Conservation (phyloP, 2,888 invertebrate species). For the Agrochola circellaris region DNA sequence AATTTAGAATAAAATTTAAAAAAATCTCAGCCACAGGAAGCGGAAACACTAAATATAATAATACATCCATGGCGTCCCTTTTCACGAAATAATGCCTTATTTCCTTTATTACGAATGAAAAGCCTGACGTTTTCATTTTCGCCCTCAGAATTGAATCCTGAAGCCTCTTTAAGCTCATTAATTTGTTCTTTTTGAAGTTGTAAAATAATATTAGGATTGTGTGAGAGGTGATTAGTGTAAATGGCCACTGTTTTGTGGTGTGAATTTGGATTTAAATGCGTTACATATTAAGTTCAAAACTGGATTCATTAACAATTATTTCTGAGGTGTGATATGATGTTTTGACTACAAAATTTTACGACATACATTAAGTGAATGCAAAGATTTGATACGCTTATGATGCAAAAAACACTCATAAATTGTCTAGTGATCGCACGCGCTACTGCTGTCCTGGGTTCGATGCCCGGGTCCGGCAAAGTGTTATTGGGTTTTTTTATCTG, state of each 20-base stretch:
- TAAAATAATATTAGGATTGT: conserved; percentile 51
- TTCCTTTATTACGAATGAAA: conserved; percentile 67
- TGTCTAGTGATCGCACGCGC: too few relatives aligned
- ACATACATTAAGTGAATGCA: not conserved
- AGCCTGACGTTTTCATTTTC: conserved; percentile 58
- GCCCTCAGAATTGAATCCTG: conserved; percentile 45
- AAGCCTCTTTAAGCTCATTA: conserved; percentile 51
- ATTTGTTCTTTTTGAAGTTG: conserved; percentile 59
- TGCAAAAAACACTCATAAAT: too few relatives aligned
- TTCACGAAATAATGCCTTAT: conserved; percentile 60
- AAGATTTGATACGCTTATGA: not conserved
- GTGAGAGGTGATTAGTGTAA: conserved; percentile 41
- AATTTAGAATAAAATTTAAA: conserved; percentile 9
- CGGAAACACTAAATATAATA: conserved; percentile 61
- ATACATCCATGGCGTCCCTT: conserved; percentile 63
- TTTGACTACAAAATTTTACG: not conserved
- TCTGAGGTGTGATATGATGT: too few relatives aligned
- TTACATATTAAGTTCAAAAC: not conserved
- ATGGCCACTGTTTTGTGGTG: conserved; percentile 10
- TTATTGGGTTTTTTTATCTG: too few relatives aligned
- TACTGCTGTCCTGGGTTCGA: too few relatives aligned
- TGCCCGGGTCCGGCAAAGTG: too few relatives aligned
- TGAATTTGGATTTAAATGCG: conserved; percentile 3
- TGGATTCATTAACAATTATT: not conserved
- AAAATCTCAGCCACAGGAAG: conserved; percentile 41